Percentiles rank a stretch among this genome's conserved stretches.
phyloP scores from a whole-genome alignment of 2,888 invertebrate species.

The Pseudeuparius sepicola region DNA sequence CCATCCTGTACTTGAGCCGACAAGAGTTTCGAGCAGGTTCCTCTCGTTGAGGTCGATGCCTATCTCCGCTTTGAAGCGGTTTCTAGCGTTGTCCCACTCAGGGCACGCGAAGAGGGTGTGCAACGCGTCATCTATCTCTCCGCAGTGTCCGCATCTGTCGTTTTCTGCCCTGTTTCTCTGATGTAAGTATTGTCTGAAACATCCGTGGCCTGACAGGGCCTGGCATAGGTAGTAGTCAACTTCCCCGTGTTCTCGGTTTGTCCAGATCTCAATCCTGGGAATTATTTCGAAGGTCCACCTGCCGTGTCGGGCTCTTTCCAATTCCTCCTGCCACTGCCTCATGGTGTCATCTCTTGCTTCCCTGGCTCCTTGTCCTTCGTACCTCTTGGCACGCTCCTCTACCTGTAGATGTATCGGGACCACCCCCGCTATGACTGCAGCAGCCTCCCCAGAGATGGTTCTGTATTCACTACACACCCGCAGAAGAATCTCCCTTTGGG shows the following conservation, averaged over 20 bases:
- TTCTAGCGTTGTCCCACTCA: not conserved
- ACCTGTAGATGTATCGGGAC: conserved; percentile 7
- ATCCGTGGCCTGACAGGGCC: conserved; percentile 3
- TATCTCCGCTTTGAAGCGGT: too few species aligned
- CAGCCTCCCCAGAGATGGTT: conserved; percentile 8
- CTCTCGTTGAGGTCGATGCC: too few species aligned
- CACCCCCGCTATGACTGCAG: conserved; percentile 8
- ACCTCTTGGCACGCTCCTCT: conserved; percentile 4
- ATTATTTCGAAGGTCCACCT: conserved; percentile 6
- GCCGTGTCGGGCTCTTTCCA: not conserved
- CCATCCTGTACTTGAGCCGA: too few species aligned
- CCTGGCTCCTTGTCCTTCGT: not conserved
- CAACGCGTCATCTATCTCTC: conserved; percentile 2
- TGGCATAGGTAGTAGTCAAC: not conserved
- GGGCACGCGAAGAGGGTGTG: conserved; percentile 6
- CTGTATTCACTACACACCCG: conserved; percentile 8
- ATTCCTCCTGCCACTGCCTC: conserved; percentile 1
- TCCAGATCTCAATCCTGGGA: not conserved
- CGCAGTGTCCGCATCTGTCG: conserved; percentile 4
- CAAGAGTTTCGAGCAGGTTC: too few species aligned
- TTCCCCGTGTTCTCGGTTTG: not conserved
- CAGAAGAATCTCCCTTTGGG: conserved; percentile 5
- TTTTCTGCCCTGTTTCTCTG: not conserved
- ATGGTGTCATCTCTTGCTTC: conserved; percentile 1
- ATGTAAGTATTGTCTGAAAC: conserved; percentile 4